These are phyloP conservation scores for Mesorhabditis spiculigera DNA, from an alignment of 2,888 invertebrate genomes.

Conservation along the genomic window DNA sequence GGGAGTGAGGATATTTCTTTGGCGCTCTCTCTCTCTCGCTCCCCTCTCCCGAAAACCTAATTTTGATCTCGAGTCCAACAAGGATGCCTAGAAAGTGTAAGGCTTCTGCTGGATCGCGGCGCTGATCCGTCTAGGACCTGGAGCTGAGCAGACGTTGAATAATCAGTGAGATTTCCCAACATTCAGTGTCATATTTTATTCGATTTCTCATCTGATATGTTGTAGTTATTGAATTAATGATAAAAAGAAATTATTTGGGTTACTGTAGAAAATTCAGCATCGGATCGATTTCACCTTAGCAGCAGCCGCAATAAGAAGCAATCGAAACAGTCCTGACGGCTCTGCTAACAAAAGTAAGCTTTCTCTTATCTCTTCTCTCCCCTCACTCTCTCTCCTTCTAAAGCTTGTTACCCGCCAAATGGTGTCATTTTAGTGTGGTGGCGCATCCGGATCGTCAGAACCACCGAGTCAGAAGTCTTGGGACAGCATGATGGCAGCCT, in stretches of 20 bases:
- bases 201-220: no score
- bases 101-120: slow-evolving; percentile 76
- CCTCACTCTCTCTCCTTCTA: neutral
- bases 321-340: slow-evolving; percentile 59
- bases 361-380: no score
- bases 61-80: slow-evolving; percentile 26
- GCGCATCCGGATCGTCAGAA: slow-evolving; percentile 7
- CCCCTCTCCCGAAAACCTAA: neutral
- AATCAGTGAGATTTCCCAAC: neutral
- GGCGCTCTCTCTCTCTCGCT: no score
- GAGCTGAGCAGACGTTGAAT: neutral
- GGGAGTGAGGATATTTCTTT: slow-evolving; percentile 67
- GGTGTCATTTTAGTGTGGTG: slow-evolving; percentile 7
- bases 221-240: no score
- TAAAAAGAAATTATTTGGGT: no score
- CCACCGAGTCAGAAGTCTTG: slow-evolving; percentile 74
- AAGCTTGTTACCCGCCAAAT: neutral
- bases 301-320: slow-evolving; percentile 83
- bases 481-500: slow-evolving; percentile 74
- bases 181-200: no score
- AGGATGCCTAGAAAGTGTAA: slow-evolving; percentile 71
- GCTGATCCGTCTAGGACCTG: slow-evolving; percentile 84
- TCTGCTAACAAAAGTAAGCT: slow-evolving; percentile 12
- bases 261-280: slow-evolving; percentile 58
- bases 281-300: slow-evolving; percentile 78